Evolutionary conservation across 2,888 invertebrate genomes (phyloP), one percentile per base, ranked within the genome.

Genomic region (Melikaiella ostensackeni): DNA sequence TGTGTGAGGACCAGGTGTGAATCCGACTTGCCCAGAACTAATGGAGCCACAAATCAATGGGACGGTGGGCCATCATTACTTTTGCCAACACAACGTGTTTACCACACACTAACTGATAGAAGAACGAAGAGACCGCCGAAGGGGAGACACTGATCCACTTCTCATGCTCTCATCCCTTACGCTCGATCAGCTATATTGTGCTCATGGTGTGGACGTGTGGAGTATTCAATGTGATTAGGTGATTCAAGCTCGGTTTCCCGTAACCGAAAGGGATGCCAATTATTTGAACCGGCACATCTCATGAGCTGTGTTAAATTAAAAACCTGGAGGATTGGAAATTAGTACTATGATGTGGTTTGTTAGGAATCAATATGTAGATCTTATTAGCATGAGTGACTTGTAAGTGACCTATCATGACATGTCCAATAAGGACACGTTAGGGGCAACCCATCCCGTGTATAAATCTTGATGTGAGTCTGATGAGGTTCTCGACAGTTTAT

Each of bases 31-130:
- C 87, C 89, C 88, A 86, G 86, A 90, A 88, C 89, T 91, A 90
- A 91, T 91, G 88, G 89, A 90, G 89, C 90, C 84, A 89, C 90
- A 90, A 90, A 91, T 90, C 91, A 91, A 90, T 89, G 86, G 85
- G 76, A 83, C 88, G 87, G 89, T 87, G 88, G 87, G 85, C 86
- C 87, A 88, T 90, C 89, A 89, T 90, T 90, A 89, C 89, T 88
- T 88, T 86, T 82, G 86, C 87, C 86, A 87, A 89, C 87, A 87
- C 85, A 87, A 86, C 88, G 87, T 90, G 91, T 91, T 90, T 90
- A 90, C 90, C 90, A 86, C 91, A 89, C 85, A 86, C 82, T 85
- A 85, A 85, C 85, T 85, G 83, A 84, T 79, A 79, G 79, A 81
- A 80, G 77, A 76, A 81, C 79, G 79, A 64, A 55, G 75, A 77